Base-by-base conservation (phyloP, 2,888 invertebrate species). In the Drosophila neutralis region DNA sequence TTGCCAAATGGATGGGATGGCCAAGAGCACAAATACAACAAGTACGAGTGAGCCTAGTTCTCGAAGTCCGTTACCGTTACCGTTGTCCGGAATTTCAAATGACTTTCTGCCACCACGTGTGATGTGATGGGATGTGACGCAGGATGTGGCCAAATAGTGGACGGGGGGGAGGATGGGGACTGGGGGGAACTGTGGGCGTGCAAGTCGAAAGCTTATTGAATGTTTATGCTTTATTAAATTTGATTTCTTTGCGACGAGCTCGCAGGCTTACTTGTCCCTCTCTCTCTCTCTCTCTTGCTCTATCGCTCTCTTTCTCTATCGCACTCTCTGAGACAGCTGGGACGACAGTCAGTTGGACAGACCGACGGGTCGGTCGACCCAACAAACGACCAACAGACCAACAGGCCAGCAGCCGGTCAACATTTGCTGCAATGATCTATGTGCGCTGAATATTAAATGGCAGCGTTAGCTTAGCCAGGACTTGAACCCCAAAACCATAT, bases 141-240 rank as follows among this genome's bases (percentile, higher is more conserved):
- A 45, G 45, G 15, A 21, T 15, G 21, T 45, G 15, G 21, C 4
- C 36, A 4, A 4, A 45, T 36, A 36, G 15, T 36, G 7, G 15
- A 15, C 0, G 6, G 5, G 35, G 35, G 15, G 6, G 2, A 3
- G 35, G 15, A 21, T 13, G 15, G 7, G 0, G 6, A 2, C 2
- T 0, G 6, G 0, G 15, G 8, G 4, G 4, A 1, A 0, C 21
- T 52, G 67, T 35, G 38, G 68, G 73, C 72, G 67, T 66, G 64
- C 57, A 54, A 62, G 70, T 73, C 76, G 71, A 89, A 89, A 76
- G 89, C 92, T 92, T 92, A 93, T 93, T 93, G 92, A 93, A 92
- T 93, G 92, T 92, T 93, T 93, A 93, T 92, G 89, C 91, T 91
- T 92, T 92, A 92, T 93, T 91, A 92, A 91, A 92, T 92, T 92